Conservation (phyloP, 1,140 invertebrate species). For the Trachymyrmex septentrionalis region DNA sequence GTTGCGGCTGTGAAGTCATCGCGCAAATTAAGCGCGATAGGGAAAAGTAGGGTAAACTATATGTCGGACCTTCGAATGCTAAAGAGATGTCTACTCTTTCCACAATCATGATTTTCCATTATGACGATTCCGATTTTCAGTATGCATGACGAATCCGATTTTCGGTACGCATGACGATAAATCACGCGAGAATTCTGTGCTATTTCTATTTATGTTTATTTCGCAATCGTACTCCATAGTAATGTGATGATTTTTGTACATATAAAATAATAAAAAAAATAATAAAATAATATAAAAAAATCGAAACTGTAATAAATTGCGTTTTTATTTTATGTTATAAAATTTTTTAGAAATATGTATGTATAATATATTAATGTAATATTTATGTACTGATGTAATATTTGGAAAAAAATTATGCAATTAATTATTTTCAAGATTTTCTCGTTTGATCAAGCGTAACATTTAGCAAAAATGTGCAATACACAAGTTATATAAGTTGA, state of each 20-base stretch:
- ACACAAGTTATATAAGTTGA: neutral
- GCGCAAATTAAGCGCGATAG: conserved; percentile 38
- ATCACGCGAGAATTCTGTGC: neutral
- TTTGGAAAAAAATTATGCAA: neutral
- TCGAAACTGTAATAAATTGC: neutral
- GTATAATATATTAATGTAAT: neutral
- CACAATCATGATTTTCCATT: neutral
- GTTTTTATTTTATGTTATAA: neutral
- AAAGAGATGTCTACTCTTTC: conserved; percentile 18
- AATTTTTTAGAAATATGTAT: neutral
- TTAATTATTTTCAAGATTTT: neutral
- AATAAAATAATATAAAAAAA: neutral
- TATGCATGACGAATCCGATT: no score
- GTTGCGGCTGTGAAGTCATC: conserved; percentile 30
- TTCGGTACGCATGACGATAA: neutral
- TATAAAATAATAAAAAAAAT: neutral
- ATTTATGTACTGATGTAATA: neutral
- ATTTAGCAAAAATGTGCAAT: neutral
- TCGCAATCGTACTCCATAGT: neutral
- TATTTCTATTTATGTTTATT: neutral
- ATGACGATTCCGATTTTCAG: neutral
- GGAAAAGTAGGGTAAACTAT: conserved; percentile 57
- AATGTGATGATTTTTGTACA: neutral
- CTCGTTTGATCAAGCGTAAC: neutral
- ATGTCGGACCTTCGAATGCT: neutral